phyloP scores from a whole-genome alignment of 2,797 vertebrate genomes.

The Clangula hyemalis region DNA sequence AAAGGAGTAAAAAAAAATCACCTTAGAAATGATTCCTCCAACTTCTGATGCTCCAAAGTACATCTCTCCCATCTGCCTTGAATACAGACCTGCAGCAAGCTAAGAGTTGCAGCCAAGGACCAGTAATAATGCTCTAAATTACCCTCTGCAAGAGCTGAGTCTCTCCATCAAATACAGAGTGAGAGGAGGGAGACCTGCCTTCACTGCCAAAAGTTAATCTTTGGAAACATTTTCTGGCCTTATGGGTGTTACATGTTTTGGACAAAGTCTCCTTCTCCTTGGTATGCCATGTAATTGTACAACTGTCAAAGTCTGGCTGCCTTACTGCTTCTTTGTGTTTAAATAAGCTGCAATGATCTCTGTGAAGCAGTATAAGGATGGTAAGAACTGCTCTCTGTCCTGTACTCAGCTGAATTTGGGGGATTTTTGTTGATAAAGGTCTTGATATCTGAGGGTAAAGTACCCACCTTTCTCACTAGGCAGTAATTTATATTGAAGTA shows the following conservation, averaged over 20 bases:
- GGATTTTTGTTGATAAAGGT: not conserved
- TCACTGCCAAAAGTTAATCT: not conserved
- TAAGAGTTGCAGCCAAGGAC: not conserved
- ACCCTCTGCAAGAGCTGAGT: not conserved
- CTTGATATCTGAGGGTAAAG: not conserved
- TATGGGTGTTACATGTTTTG: not conserved
- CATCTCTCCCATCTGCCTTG: not conserved
- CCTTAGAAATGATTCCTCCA: not conserved
- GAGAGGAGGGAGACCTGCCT: not conserved
- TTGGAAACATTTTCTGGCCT: not conserved
- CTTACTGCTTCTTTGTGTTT: not conserved
- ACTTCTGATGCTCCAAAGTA: not conserved
- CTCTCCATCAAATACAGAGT: not conserved
- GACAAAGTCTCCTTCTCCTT: not conserved
- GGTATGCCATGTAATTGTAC: not conserved
- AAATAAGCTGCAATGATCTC: not conserved
- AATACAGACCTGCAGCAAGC: not conserved
- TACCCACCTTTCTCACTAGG: not conserved
- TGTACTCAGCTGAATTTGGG: not conserved
- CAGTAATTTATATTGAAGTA: not conserved
- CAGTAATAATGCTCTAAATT: not conserved
- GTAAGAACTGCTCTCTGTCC: not conserved
- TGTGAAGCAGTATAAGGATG: not conserved
- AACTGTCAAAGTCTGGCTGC: fast-evolving
- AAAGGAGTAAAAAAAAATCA: not conserved